Conservation (phyloP, 2,888 invertebrate species). For the Troilus luridus region DNA sequence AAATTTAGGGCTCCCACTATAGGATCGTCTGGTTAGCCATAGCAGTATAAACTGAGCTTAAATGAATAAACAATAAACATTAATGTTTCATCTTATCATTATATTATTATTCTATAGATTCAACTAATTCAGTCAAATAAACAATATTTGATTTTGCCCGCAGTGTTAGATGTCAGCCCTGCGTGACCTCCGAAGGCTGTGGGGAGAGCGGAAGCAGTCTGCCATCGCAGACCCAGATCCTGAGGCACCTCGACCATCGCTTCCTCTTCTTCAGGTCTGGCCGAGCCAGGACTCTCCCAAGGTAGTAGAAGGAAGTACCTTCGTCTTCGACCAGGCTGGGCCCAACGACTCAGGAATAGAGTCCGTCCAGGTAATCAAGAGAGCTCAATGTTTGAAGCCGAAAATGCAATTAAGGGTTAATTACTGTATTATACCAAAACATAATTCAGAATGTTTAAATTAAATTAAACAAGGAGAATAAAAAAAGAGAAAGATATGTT, state of each 20-base stretch:
- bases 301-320: conserved; percentile 75
- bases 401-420: not conserved
- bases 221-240: conserved; percentile 60
- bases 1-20: too few relatives aligned
- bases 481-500: too few relatives aligned
- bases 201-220: conserved; percentile 66
- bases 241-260: conserved; percentile 65
- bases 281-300: conserved; percentile 81
- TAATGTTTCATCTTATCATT: too few relatives aligned
- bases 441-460: too few relatives aligned
- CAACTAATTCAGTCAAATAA: too few relatives aligned
- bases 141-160: conserved; percentile 56
- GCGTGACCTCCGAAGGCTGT: conserved; percentile 70
- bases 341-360: conserved; percentile 79
- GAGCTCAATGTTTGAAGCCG: not conserved
- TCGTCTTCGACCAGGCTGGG: conserved; percentile 71
- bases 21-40: too few relatives aligned
- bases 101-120: too few relatives aligned
- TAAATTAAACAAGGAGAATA: too few relatives aligned
- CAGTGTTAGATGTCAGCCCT: conserved; percentile 66
- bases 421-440: too few relatives aligned
- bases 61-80: too few relatives aligned
- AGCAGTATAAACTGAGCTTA: too few relatives aligned
- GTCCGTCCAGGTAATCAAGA: conserved; percentile 75
- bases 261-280: conserved; percentile 76